These are phyloP conservation scores for Cyrtodaria siliqua DNA, from an alignment of 2,888 invertebrate genomes.

Conservation along the genomic window DNA sequence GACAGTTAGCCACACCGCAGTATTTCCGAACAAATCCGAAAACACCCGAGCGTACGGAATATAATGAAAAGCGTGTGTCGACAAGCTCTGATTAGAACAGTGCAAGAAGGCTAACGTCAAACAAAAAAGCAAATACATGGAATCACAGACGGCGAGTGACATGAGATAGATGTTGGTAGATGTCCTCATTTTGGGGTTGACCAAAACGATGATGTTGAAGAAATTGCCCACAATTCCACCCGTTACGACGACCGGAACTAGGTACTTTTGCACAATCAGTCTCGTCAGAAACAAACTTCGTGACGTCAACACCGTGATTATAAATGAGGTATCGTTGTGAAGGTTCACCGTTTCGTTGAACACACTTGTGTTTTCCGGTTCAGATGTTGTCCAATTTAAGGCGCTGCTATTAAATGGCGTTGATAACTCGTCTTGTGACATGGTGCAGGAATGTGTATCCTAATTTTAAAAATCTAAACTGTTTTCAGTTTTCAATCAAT, in stretches of 20 bases:
- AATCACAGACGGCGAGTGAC: slow-evolving; percentile 91
- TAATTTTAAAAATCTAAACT: too few relatives aligned
- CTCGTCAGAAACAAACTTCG: slow-evolving; percentile 62
- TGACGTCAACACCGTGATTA: slow-evolving; percentile 27
- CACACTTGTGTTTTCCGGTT: not conserved
- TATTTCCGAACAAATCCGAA: slow-evolving; percentile 89
- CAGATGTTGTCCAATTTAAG: too few relatives aligned
- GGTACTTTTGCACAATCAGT: slow-evolving; percentile 75
- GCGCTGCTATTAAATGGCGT: too few relatives aligned
- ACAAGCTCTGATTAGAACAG: slow-evolving; percentile 88
- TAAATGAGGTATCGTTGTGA: slow-evolving; percentile 3
- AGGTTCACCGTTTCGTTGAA: not conserved
- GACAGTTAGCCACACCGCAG: slow-evolving; percentile 92
- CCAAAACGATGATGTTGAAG: slow-evolving; percentile 83
- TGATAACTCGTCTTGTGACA: too few relatives aligned
- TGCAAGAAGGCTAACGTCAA: slow-evolving; percentile 89
- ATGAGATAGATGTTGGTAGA: slow-evolving; percentile 89
- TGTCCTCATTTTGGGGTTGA: slow-evolving; percentile 82
- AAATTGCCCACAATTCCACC: slow-evolving; percentile 83
- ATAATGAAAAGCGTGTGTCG: slow-evolving; percentile 88
- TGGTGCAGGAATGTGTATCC: too few relatives aligned
- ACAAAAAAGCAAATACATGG: slow-evolving; percentile 90
- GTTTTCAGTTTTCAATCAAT: too few relatives aligned
- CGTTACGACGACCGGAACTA: slow-evolving; percentile 79
- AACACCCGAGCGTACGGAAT: slow-evolving; percentile 88